Percentiles rank a stretch among this genome's conserved stretches.
These are phyloP conservation scores for Venustaconcha ellipsiformis DNA, from an alignment of 1,140 invertebrate species.

Conservation along the genomic window DNA sequence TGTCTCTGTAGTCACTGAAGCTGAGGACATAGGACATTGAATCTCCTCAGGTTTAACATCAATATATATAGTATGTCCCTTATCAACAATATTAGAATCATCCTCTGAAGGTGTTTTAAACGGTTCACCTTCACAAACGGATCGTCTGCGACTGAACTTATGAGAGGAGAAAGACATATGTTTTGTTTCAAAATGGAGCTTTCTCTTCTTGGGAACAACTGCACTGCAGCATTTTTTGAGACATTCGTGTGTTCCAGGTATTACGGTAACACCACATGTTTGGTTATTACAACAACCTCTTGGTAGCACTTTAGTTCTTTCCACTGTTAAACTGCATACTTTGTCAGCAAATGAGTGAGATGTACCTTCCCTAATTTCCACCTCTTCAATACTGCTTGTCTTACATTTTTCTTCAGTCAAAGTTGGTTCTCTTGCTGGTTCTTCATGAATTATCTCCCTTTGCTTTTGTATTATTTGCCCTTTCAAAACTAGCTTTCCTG, in stretches of 20 bases:
- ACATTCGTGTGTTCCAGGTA: conserved; percentile 51
- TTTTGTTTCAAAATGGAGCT: conserved; percentile 61
- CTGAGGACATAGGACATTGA: no score
- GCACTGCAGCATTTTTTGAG: conserved; percentile 62
- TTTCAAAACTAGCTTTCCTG: background rate
- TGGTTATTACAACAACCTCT: conserved; percentile 47
- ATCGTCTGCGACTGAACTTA: background rate
- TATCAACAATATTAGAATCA: no score
- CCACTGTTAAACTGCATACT: background rate
- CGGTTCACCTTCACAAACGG: background rate
- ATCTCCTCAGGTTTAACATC: no score
- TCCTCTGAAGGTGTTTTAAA: no score
- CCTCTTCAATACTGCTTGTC: background rate
- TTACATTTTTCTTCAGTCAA: background rate
- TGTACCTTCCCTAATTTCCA: no score
- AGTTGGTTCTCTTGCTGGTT: background rate
- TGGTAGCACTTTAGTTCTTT: background rate
- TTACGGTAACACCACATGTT: conserved; percentile 55
- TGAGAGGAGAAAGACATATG: conserved; percentile 41
- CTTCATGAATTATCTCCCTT: background rate
- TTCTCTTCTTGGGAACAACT: conserved; percentile 64
- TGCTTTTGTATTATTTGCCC: background rate
- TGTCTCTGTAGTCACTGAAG: no score
- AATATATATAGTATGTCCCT: no score
- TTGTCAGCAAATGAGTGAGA: background rate